These are phyloP conservation scores for Sebastes cheni DNA, from an alignment of 2,797 vertebrate species.

Conservation along the genomic window DNA sequence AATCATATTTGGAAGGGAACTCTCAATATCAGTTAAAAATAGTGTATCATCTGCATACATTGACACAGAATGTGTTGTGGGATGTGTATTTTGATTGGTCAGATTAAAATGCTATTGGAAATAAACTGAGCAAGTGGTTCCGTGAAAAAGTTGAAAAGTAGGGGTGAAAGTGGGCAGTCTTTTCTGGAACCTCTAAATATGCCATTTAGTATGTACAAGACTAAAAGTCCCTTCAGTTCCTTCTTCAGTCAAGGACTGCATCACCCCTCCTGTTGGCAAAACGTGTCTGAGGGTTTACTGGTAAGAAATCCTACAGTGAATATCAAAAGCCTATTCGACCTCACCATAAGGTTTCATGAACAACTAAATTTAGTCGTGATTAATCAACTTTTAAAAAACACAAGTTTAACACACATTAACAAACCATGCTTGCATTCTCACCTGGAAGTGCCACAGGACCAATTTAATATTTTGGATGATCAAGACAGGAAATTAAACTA, in stretches of 20 bases:
- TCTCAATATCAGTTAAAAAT: background rate
- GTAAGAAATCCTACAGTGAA: background rate
- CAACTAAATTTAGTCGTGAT: background rate
- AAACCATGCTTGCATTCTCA: background rate
- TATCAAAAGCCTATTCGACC: background rate
- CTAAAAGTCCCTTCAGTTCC: no score
- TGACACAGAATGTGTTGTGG: background rate
- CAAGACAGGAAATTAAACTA: background rate
- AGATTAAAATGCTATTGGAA: background rate
- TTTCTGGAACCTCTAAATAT: background rate
- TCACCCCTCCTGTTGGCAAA: background rate
- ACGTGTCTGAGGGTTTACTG: background rate
- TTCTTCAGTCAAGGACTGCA: background rate
- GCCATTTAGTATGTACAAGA: background rate
- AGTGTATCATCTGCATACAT: background rate
- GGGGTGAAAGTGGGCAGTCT: background rate
- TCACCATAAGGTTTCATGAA: background rate
- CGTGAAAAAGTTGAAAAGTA: background rate
- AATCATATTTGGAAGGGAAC: background rate
- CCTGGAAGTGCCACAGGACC: background rate
- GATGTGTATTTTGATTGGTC: background rate
- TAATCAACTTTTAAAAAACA: background rate
- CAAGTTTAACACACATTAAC: background rate
- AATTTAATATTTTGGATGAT: background rate
- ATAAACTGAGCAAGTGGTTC: background rate